These are phyloP conservation scores for Drosophila navojoa DNA, from an alignment of 1,140 invertebrate species.

Conservation along the genomic window DNA sequence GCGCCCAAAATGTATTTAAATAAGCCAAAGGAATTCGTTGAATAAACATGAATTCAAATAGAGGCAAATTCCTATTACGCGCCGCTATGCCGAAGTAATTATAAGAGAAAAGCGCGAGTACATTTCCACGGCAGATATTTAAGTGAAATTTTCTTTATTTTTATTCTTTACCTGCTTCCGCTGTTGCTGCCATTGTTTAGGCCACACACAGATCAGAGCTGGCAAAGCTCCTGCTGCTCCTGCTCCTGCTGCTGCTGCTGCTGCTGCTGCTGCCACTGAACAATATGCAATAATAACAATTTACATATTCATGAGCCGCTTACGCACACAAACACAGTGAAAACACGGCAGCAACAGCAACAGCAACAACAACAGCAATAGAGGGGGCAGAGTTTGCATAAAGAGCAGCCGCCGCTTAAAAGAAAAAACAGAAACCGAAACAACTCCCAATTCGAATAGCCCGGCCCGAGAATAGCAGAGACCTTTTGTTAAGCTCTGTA, in stretches of 20 bases:
- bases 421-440: constrained; percentile 41
- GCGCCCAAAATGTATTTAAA: constrained; percentile 11
- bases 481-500: constrained; percentile 70
- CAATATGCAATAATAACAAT: constrained; percentile 82
- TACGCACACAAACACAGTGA: constrained; percentile 57
- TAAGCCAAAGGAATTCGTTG: constrained; percentile 1
- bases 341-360: constrained; percentile 41
- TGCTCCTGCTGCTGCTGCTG: constrained; percentile 33
- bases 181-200: constrained; percentile 34
- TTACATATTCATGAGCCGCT: constrained; percentile 79
- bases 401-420: constrained; percentile 68
- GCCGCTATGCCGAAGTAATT: constrained; percentile 22
- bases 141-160: constrained; percentile 24
- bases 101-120: constrained; percentile 5
- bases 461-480: constrained; percentile 19
- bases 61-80: constrained; percentile 11
- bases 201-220: constrained; percentile 20
- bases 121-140: constrained; percentile 31
- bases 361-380: constrained; percentile 29
- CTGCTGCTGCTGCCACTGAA: constrained; percentile 58
- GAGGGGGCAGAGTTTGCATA: constrained; percentile 63
- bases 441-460: constrained; percentile 23
- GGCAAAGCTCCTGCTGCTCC: constrained; percentile 30
- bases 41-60: constrained; percentile 31
- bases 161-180: constrained; percentile 24